Conservation (phyloP, 2,113 vertebrate species). For the Hippopotamus amphibius region DNA sequence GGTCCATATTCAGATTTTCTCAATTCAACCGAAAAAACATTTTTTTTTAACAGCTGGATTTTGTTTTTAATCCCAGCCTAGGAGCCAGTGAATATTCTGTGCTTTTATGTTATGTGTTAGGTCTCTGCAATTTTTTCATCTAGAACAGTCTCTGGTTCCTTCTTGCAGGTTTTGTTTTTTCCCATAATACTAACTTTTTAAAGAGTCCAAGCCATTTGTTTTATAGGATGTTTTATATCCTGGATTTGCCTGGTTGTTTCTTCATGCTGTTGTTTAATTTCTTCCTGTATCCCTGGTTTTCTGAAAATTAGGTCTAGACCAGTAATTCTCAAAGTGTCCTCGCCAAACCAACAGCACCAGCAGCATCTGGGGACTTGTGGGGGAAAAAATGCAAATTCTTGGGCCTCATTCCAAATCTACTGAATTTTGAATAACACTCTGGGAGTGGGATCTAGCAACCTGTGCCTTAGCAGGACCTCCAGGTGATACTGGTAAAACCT, state of each 20-base stretch:
- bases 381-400: not conserved
- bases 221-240: not conserved
- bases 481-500: not conserved
- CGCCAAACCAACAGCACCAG: not conserved
- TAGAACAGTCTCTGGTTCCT: not conserved
- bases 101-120: not conserved
- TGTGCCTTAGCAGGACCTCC: not conserved
- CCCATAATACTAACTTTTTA: not conserved
- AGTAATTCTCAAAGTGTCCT: not conserved
- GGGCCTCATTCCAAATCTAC: not conserved
- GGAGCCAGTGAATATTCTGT: not conserved
- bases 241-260: not conserved
- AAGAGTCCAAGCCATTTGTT: not conserved
- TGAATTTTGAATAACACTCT: not conserved
- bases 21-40: not conserved
- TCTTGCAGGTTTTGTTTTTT: not conserved
- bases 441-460: not conserved
- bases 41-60: not conserved
- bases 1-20: not conserved
- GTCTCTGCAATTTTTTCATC: not conserved
- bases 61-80: not conserved
- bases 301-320: not conserved
- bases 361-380: not conserved
- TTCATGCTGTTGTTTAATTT: not conserved
- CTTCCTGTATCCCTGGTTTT: not conserved